Conservation (phyloP, 1,140 invertebrate genomes). For the Coenobita brevimanus region DNA sequence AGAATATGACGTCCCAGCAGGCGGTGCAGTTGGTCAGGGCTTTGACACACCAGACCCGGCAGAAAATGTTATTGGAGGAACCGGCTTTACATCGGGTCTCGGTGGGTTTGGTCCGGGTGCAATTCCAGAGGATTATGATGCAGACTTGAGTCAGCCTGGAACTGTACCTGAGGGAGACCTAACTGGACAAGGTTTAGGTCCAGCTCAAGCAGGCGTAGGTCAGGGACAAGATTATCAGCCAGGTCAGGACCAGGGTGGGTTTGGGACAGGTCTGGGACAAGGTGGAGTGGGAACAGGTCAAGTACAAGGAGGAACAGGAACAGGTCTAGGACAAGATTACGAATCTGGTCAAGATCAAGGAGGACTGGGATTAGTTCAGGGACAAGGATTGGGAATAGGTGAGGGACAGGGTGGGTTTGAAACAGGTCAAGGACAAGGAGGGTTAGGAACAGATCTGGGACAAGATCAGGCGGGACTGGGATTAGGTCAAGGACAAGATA, state of each 20-base stretch:
- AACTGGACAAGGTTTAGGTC: background rate
- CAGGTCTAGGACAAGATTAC: background rate
- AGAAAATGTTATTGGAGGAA: no score
- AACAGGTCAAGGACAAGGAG: conserved; percentile 17
- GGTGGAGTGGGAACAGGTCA: background rate
- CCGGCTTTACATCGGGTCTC: background rate
- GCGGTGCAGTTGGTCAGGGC: no score
- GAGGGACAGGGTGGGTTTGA: background rate
- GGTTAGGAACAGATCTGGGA: background rate
- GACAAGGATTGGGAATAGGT: no score
- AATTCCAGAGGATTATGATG: conserved; percentile 8
- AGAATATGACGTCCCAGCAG: no score
- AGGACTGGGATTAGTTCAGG: background rate
- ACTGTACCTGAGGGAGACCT: no score
- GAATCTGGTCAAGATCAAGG: background rate
- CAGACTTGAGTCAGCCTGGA: background rate
- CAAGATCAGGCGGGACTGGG: background rate
- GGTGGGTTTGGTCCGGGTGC: background rate
- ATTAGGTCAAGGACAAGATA: conserved; percentile 3
- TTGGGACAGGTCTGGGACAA: background rate
- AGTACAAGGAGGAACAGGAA: background rate
- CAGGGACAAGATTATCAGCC: background rate
- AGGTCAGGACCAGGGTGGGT: background rate
- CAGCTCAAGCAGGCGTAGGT: background rate
- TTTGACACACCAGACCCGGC: no score